Evolutionary conservation across 2,113 vertebrate genomes (phyloP), one percentile per base, ranked within the genome.

Genomic region (Hemibagrus wyckioides): DNA sequence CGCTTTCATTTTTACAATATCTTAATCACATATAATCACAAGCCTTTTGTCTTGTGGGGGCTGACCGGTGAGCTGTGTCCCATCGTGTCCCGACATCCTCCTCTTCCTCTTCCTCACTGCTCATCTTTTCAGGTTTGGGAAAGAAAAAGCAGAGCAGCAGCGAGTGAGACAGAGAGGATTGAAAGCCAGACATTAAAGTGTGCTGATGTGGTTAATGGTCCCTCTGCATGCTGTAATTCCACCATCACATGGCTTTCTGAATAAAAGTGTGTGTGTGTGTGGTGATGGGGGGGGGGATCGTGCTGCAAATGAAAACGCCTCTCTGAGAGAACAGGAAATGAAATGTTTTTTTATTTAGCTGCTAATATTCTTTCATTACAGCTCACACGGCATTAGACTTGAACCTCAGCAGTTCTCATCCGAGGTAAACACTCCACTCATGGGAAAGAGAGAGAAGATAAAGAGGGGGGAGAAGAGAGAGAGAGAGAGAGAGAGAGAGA

Each of bases 401-500:
- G 39, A 77, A 41, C 82, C 85, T 86, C 83, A 73, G 89, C 52
- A 71, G 50, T 63, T 89, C 83, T 87, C 73, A 41, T 69, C 84
- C 52, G 86, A 87, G 87, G 85, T 88, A 90, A 90, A 90, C 85
- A 88, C 65, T 88, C 67, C 76, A 82, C 81, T 88, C 80, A 56
- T 57, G 76, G 57, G 69, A 52, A 52, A 33, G 48, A 6, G 7
- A 2, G 25, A 48, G 80, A 48, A 8, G n/a, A n/a, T n/a, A n/a
- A n/a, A n/a, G n/a, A n/a, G n/a, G n/a, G n/a, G n/a, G n/a, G n/a
- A n/a, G n/a, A n/a, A 87, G 89, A 88, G 56, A 75, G 1, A 76
- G 13, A 39, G 59, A 48, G 59, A 56, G 81, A 52, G 13, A 28
- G 65, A n/a, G 81, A 69, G 82, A 5, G 77, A 59, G 39, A 71